These are phyloP conservation scores for Corythornis leucogaster DNA, from an alignment of 2,797 vertebrate species.

Conservation along the genomic window DNA sequence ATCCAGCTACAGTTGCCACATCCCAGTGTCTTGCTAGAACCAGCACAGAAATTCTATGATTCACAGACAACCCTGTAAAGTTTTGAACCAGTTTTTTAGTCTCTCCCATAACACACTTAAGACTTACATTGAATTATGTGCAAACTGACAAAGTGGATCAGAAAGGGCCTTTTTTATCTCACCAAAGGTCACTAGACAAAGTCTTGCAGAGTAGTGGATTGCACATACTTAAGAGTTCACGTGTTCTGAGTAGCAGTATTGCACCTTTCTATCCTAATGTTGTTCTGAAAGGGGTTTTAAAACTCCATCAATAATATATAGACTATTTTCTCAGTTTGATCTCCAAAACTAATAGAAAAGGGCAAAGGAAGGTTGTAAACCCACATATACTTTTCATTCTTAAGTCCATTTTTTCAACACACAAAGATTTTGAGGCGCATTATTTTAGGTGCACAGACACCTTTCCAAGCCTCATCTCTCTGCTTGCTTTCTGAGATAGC, in stretches of 20 bases:
- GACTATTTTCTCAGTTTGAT: not conserved
- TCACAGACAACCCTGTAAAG: not conserved
- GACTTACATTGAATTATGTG: not conserved
- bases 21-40: not conserved
- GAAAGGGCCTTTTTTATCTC: not conserved
- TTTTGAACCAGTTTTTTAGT: not conserved
- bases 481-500: not conserved
- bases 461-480: not conserved
- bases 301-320: not conserved
- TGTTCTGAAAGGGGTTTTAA: not conserved
- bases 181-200: not conserved
- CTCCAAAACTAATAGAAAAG: not conserved
- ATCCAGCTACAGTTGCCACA: not conserved
- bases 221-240: not conserved
- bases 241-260: not conserved
- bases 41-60: not conserved
- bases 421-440: not conserved
- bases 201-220: not conserved
- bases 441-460: not conserved
- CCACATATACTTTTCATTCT: not conserved
- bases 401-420: not conserved
- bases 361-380: not conserved
- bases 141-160: not conserved
- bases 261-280: not conserved
- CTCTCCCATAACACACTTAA: not conserved